Evolutionary conservation across 1,140 invertebrate species (phyloP), one percentile per base, ranked within the genome.

Genomic region (Cherax destructor): DNA sequence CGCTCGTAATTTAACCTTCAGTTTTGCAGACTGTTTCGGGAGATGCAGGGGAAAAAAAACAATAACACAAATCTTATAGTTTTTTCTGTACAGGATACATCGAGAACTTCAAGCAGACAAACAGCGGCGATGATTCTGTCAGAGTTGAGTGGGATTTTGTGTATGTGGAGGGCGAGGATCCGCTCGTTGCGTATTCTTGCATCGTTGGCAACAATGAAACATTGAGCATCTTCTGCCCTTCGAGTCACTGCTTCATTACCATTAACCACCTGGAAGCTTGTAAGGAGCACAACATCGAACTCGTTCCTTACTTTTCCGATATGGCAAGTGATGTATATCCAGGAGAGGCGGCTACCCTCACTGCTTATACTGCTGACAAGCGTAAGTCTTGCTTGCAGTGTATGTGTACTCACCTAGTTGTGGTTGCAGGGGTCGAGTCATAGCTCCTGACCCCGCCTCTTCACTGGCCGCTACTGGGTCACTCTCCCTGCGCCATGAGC

Each of bases 211-310:
- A 47, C 18, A 61, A 88, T 49, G 50, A 83, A 50, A 56, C 11
- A 16, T 16, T 3, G 4, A 79, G 81, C 18, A 41, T 81, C 61
- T 41, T 50, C 16, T 88, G 86, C 47, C 49, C 61, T 11, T 6
- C 1, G 5, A 9, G 59, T 4, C 5, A 21, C 78, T 88, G 86
- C 47, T 47, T 41, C 30, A 49, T 5, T n/a, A 50, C 30, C 30
- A n/a, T 88, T 7, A 61, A 88, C 47, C 65, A 88, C 79, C 65
- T 88, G 4, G 4, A 47, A 10, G 41, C 86, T 79, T 88, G 86
- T 49, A n/a, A 13, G 6, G 78, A 72, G 50, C 86, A 88, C 79
- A 0, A 9, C 24, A 83, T 88, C 78, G 79, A 88, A 7, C n/a
- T 88, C 41, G 30, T 24, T 50, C 86, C 86, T 13, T 24, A 72